phyloP scores from a whole-genome alignment of 2,888 invertebrate species.

The Drosophila rubida region DNA sequence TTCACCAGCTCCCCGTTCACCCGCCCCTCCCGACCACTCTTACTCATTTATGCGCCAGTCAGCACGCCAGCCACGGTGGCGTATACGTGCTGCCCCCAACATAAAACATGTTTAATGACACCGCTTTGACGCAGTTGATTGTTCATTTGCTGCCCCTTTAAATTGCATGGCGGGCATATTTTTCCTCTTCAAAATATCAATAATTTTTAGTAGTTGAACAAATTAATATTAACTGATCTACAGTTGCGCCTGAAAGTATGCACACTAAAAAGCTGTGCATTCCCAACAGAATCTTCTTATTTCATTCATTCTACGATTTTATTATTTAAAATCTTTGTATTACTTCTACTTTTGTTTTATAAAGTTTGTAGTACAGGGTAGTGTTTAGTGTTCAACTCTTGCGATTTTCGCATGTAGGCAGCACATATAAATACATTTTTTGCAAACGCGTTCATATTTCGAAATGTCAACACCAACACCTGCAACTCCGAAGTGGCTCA shows the following conservation, averaged over 20 bases:
- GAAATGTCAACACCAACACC: constrained; percentile 77
- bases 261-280: not conserved
- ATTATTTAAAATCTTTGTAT: too few species aligned
- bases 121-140: constrained; percentile 46
- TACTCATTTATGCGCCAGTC: constrained; percentile 33
- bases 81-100: constrained; percentile 57
- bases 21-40: not conserved
- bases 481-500: constrained; percentile 67
- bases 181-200: not conserved
- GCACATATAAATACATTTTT: constrained; percentile 42
- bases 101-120: constrained; percentile 33
- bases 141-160: constrained; percentile 12
- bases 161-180: not conserved
- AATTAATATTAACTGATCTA: constrained; percentile 12
- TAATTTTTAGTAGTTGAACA: too few species aligned
- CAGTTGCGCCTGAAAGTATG: constrained; percentile 13
- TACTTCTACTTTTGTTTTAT: too few species aligned
- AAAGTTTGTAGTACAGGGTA: constrained; percentile 4
- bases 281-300: too few species aligned
- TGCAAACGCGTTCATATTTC: constrained; percentile 74
- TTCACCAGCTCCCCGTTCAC: not conserved
- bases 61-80: constrained; percentile 64
- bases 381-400: not conserved
- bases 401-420: constrained; percentile 34
- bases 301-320: not conserved